Percentiles rank a stretch among this genome's conserved stretches.
Conservation (phyloP, 2,888 invertebrate species). For the Drosophila algonquin region DNA sequence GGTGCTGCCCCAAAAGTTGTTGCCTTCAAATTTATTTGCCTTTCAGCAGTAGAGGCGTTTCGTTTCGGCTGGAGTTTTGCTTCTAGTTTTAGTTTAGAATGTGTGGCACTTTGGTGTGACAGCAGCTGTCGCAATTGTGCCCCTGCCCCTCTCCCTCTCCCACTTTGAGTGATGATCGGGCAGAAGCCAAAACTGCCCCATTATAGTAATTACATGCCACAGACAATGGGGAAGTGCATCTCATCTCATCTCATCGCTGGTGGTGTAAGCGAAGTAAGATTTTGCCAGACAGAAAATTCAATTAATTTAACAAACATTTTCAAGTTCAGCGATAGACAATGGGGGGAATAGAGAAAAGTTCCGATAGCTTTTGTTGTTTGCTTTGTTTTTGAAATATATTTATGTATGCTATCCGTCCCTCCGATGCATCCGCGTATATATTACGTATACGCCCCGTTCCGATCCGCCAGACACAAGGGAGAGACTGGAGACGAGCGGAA, state of each 20-base stretch:
- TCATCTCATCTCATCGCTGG: not conserved
- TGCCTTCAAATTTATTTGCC: constrained; percentile 59
- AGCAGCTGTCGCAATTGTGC: constrained; percentile 23
- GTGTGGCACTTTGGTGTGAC: constrained; percentile 40
- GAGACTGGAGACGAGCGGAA: constrained; percentile 1
- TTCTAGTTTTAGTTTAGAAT: constrained; percentile 1
- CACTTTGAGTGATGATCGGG: not conserved
- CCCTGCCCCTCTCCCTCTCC: not conserved
- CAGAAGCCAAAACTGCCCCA: not conserved
- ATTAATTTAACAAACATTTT: not conserved
- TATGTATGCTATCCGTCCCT: not conserved
- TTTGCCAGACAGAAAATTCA: not conserved
- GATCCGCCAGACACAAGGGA: constrained; percentile 7
- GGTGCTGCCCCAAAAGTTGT: constrained; percentile 45
- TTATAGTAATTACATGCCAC: not conserved
- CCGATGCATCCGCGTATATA: constrained; percentile 28
- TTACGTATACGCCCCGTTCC: constrained; percentile 58
- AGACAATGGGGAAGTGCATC: not conserved
- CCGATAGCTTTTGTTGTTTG: not conserved
- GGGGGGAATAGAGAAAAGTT: not conserved
- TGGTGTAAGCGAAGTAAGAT: not conserved
- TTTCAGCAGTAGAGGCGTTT: not conserved
- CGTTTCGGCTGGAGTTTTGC: not conserved
- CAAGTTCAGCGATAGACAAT: not conserved
- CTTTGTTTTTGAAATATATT: not conserved